phyloP scores from a whole-genome alignment of 2,888 invertebrate species.

The Caenorhabditis zanzibari region DNA sequence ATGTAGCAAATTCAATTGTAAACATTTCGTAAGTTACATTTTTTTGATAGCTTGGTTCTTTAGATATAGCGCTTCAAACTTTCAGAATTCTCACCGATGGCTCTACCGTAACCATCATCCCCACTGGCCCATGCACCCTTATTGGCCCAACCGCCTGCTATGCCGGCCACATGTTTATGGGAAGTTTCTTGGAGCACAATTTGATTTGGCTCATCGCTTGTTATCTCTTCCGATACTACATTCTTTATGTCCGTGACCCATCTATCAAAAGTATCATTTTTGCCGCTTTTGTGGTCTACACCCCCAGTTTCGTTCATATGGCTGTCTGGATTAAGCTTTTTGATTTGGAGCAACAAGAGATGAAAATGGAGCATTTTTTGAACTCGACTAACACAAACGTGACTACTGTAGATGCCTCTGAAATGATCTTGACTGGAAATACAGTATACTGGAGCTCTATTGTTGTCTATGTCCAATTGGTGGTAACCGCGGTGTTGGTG shows the following conservation, averaged over 20 bases:
- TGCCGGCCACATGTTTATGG: conserved; percentile 57
- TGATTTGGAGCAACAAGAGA: conserved; percentile 22
- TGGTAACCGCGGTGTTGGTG: conserved; percentile 41
- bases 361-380: background rate
- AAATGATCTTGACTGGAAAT: conserved; percentile 34
- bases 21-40: background rate
- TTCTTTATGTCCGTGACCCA: conserved; percentile 51
- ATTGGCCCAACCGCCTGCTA: conserved; percentile 48
- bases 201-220: conserved; percentile 60
- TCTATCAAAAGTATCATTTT: conserved; percentile 53
- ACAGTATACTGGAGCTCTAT: conserved; percentile 48
- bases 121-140: conserved; percentile 29
- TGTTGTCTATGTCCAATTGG: conserved; percentile 44
- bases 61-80: background rate
- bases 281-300: conserved; percentile 46
- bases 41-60: background rate
- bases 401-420: background rate
- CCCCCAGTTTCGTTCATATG: conserved; percentile 44
- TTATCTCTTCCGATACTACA: conserved; percentile 60
- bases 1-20: background rate
- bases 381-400: background rate
- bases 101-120: conserved; percentile 34
- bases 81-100: conserved; percentile 57
- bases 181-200: conserved; percentile 54
- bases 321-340: conserved; percentile 49